Evolutionary conservation across 1,140 invertebrate genomes (phyloP), one percentile per base, ranked within the genome.

Genomic region (Ectropis grisescens): DNA sequence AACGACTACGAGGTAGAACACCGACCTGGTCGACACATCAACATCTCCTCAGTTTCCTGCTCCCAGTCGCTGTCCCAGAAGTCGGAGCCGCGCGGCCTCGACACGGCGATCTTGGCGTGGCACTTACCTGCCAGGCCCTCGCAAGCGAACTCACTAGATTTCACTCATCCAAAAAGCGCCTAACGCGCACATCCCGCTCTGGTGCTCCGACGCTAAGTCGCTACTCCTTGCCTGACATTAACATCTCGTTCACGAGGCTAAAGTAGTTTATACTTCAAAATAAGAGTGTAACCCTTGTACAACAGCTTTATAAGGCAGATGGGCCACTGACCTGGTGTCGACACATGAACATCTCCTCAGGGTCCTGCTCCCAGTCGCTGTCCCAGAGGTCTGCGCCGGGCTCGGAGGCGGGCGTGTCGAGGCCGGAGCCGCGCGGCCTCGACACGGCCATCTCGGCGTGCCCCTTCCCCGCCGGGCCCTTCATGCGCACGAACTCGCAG

Each of bases 371-470:
- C 89, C 91, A 93, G 53, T 94, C 93, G 64, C n/a, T n/a, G n/a
- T 94, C 92, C 91, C 92, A 94, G 67, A 93, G 85, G 55, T 94
- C 93, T 1, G 90, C 92, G 10, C 92, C 94, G 0, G 94, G 93
- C 67, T 97, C 95, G n/a, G 95, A 94, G 42, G 93, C 93, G 1
- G 96, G 95, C 1, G 96, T 98, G 74, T 98, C 96, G 4, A 93
- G 93, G 1, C 95, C 96, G 5, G 92, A 91, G 27, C 91, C 88
- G 85, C 95, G 91, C 46, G 94, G 89, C 72, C 96, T 91, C 2
- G 94, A 95, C 12, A 99, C 95, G 2, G 97, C 97, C 92, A 99
- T 97, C 85, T 99, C 97, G 0, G 97, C 97, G 79, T 97, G 94
- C 0, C 97, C 97, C 85, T 98, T 98, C 7, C 94, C 94, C 61